These are phyloP conservation scores for Neodiprion virginianus DNA, from an alignment of 1,140 invertebrate genomes.

Conservation along the genomic window DNA sequence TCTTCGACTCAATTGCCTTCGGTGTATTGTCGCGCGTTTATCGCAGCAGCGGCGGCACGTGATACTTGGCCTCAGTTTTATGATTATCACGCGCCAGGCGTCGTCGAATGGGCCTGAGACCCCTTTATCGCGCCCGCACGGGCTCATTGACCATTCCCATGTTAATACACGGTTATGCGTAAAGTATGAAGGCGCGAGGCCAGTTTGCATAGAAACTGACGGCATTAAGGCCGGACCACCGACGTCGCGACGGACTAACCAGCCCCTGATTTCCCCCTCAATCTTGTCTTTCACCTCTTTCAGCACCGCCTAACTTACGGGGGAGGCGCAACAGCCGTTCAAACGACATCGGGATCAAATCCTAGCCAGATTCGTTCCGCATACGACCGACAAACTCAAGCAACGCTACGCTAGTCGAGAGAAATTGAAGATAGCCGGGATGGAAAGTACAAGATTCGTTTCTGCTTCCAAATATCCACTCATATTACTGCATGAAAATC, in stretches of 20 bases:
- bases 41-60: background rate
- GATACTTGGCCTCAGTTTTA: background rate
- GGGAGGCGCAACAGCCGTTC: too few relatives aligned
- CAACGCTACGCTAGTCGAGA: background rate
- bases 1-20: too few relatives aligned
- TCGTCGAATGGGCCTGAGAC: background rate
- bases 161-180: slow-evolving; percentile 59
- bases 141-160: slow-evolving; percentile 55
- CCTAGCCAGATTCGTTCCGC: too few relatives aligned
- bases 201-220: slow-evolving; percentile 61
- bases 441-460: too few relatives aligned
- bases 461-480: too few relatives aligned
- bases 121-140: background rate
- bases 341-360: too few relatives aligned
- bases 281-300: background rate
- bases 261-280: slow-evolving; percentile 32
- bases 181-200: slow-evolving; percentile 58
- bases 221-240: slow-evolving; percentile 57
- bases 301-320: too few relatives aligned
- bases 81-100: slow-evolving; percentile 1
- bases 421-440: background rate
- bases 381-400: background rate
- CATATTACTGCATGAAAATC: too few relatives aligned
- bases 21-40: too few relatives aligned
- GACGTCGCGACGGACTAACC: slow-evolving; percentile 57